Base-by-base conservation (phyloP, 2,797 vertebrate species). In the Podargus strigoides region DNA sequence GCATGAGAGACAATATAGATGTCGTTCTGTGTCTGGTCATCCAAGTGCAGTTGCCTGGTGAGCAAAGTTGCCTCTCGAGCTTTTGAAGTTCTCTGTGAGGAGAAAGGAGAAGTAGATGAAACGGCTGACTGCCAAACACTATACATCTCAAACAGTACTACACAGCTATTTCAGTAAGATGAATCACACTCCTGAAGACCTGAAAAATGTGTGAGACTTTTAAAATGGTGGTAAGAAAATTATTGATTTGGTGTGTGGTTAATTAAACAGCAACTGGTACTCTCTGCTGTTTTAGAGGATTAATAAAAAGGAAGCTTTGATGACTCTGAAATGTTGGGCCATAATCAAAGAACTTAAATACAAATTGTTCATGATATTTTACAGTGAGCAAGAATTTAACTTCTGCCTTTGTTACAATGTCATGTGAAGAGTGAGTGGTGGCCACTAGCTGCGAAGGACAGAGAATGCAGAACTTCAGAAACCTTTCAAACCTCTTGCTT, bases 221-320 rank as follows among this genome's bases (percentile, higher is more conserved):
- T 55, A 50, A 89, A 89, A 83, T 72, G 30, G 41, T 52, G 64
- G 41, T 64, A 89, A 52, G 73, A 75, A 88, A 90, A 90, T 62
- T 76, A 46, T 62, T 92, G 80, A 53, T 90, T 79, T 83, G 49
- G 30, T 76, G 30, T 83, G 73, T 77, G 46, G n/a, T 90, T 95
- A 94, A 94, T 94, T 88, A 93, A 94, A 86, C 49, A 86, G 63
- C 77, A 80, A 41, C 59, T 86, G 50, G 73, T 93, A 76, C 41
- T 79, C 52, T 75, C 70, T 26, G 17, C 22, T 84, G 28, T 46
- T 88, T 73, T 50, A 82, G 44, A 90, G 46, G 27, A 75, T 58
- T 88, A 88, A 62, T 90, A 55, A 72, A 77, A 90, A 88, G 28
- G n/a, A 87, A 90, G 72, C 36, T 85, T 68, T 87, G 72, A 90